Conservation (phyloP, 2,797 vertebrate species). For the Pangasius sanitwongsei region DNA sequence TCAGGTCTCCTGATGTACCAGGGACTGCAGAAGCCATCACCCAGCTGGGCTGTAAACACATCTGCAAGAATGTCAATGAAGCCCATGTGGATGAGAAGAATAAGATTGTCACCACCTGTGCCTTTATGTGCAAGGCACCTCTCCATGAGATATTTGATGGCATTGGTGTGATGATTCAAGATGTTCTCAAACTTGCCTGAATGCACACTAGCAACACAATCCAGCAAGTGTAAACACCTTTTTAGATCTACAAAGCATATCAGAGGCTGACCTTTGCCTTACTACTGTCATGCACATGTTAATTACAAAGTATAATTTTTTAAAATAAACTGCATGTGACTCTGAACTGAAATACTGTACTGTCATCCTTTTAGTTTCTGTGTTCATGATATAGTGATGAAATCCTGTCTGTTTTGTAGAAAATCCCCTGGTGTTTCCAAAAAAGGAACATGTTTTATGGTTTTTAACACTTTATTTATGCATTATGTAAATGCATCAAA, state of each 20-base stretch:
- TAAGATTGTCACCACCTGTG: slow-evolving; percentile 77
- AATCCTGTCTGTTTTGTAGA: slow-evolving; percentile 23
- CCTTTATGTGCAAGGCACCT: slow-evolving; percentile 81
- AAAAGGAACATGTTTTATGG: neutral
- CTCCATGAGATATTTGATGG: slow-evolving; percentile 79
- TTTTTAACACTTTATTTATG: neutral
- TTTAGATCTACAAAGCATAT: neutral
- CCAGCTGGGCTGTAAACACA: slow-evolving; percentile 77
- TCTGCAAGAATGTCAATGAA: slow-evolving; percentile 78
- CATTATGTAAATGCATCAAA: neutral
- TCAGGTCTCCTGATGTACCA: slow-evolving; percentile 77
- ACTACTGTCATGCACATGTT: neutral
- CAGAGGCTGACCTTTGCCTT: neutral
- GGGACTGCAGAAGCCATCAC: slow-evolving; percentile 74
- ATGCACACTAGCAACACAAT: neutral
- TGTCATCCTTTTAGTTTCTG: neutral
- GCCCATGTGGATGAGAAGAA: slow-evolving; percentile 78
- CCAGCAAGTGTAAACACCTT: neutral
- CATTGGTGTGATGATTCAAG: slow-evolving; percentile 78
- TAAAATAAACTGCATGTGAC: neutral
- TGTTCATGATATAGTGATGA: neutral
- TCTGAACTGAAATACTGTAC: neutral
- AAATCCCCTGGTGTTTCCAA: neutral
- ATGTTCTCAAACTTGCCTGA: slow-evolving; percentile 83
- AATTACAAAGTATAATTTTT: neutral